Evolutionary conservation across 2,888 invertebrate species (phyloP).

Genomic region (Zaprionus bogoriensis): DNA sequence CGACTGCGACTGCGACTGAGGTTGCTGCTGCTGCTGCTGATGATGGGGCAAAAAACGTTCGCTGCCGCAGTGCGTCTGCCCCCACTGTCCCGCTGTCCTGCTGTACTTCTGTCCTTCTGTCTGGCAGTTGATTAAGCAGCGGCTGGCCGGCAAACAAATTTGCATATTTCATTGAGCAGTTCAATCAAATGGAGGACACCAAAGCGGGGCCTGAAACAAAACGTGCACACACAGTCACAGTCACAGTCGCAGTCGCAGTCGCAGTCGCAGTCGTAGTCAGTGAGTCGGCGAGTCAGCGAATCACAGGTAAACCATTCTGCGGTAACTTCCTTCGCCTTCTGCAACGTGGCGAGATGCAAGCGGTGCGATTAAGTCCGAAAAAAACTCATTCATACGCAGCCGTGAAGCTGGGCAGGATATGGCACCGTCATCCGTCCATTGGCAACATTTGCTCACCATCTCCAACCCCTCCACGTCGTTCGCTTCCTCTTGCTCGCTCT

Average conservation of each 20-base stretch:
- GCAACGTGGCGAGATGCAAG: conserved; percentile 64
- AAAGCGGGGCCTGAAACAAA: conserved; percentile 58
- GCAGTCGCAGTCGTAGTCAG: too few species aligned
- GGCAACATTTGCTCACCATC: conserved; percentile 46
- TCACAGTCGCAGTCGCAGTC: conserved; percentile 13
- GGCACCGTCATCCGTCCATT: conserved; percentile 43
- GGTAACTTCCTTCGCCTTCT: too few species aligned
- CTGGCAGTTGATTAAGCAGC: conserved; percentile 70
- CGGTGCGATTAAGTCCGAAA: conserved; percentile 73
- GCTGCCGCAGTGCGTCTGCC: conserved; percentile 22
- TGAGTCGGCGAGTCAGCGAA: too few species aligned
- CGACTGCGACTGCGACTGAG: conserved; percentile 44
- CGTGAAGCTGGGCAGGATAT: conserved; percentile 56
- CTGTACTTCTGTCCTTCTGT: conserved; percentile 1
- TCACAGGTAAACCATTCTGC: too few species aligned
- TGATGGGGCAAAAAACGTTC: conserved; percentile 50
- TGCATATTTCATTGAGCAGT: conserved; percentile 82
- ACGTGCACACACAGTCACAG: conserved; percentile 51
- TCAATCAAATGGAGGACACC: conserved; percentile 79
- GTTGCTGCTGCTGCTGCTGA: conserved; percentile 10
- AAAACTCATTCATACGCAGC: conserved; percentile 81
- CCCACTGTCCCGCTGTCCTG: not conserved
- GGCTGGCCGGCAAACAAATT: conserved; percentile 67
- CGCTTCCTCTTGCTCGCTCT: conserved; percentile 1
- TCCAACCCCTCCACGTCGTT: not conserved